A percentile compares a stretch with the other conserved stretches of the same genome.
These are phyloP conservation scores for Ophiothrix spiculata DNA, from an alignment of 35 echinoderm and acorn worm species.

Conservation along the genomic window DNA sequence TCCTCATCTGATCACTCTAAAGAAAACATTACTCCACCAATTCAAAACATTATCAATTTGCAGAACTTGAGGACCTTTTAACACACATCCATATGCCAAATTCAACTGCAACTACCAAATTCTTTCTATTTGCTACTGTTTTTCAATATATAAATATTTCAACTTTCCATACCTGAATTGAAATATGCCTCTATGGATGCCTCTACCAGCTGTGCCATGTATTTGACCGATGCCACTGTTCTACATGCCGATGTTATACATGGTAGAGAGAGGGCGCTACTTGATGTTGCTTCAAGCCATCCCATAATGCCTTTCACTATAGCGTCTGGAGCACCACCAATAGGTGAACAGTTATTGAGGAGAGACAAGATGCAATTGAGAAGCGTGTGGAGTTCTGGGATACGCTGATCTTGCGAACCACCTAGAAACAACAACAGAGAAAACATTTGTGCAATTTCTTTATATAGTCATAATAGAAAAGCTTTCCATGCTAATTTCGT, in stretches of 20 bases:
- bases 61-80: too few species aligned
- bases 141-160: too few species aligned
- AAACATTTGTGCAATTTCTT: too few species aligned
- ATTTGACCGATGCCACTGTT: slow-evolving; percentile 70
- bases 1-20: too few species aligned
- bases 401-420: slow-evolving; percentile 25
- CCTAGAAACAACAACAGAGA: slow-evolving; percentile 35
- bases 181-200: slow-evolving; percentile 82
- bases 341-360: slow-evolving; percentile 88
- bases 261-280: slow-evolving; percentile 53
- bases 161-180: slow-evolving; percentile 75
- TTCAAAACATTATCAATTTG: too few species aligned
- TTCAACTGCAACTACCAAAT: too few species aligned
- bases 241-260: slow-evolving; percentile 74
- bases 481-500: too few species aligned
- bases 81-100: too few species aligned
- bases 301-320: slow-evolving; percentile 41
- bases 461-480: too few species aligned
- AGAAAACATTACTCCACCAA: too few species aligned
- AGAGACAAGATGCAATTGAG: slow-evolving; percentile 61
- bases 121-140: too few species aligned
- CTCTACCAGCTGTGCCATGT: slow-evolving; percentile 69
- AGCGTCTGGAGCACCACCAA: slow-evolving; percentile 47
- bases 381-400: slow-evolving; percentile 42
- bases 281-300: slow-evolving; percentile 55